A percentile compares a stretch with the other conserved stretches of the same genome.
phyloP scores from a whole-genome alignment of 2,113 vertebrate genomes.

The Amphiprion percula region DNA sequence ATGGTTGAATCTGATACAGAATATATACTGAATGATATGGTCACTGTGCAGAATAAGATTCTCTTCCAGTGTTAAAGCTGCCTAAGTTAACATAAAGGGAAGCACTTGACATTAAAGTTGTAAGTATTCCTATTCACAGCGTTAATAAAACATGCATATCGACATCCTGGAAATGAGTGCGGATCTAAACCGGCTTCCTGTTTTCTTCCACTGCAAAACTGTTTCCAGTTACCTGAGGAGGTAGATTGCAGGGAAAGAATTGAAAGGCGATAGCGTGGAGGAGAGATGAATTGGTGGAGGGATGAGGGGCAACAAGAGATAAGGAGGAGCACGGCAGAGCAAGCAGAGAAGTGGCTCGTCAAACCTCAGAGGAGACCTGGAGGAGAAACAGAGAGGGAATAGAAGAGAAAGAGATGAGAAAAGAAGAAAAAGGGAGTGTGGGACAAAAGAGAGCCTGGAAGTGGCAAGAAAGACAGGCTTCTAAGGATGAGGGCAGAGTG shows the following conservation, averaged over 20 bases:
- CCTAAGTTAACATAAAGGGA: not conserved
- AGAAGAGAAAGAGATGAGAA: not conserved
- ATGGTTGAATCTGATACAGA: not conserved
- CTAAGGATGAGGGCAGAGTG: conserved; percentile 41
- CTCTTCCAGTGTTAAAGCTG: conserved; percentile 3
- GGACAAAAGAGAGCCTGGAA: conserved; percentile 28
- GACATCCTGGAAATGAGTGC: conserved; percentile 11
- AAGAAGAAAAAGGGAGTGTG: conserved; percentile 24
- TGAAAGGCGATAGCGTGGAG: conserved; percentile 26
- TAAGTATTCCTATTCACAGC: not conserved
- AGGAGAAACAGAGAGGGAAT: conserved; percentile 30
- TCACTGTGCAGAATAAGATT: not conserved
- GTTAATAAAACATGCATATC: not conserved
- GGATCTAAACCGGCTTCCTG: conserved; percentile 8
- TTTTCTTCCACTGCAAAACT: conserved; percentile 31
- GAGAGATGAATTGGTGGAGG: conserved; percentile 20
- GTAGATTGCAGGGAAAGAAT: conserved; percentile 29
- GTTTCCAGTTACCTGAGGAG: conserved; percentile 28
- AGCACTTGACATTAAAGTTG: not conserved
- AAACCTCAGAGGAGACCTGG: conserved; percentile 41
- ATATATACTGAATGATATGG: not conserved
- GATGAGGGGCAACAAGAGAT: conserved; percentile 20
- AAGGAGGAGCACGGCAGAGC: conserved; percentile 41
- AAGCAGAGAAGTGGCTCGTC: conserved; percentile 50
- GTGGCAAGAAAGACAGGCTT: conserved; percentile 31